These are phyloP conservation scores for Eilema griseolum DNA, from an alignment of 2,888 invertebrate genomes.

Conservation along the genomic window DNA sequence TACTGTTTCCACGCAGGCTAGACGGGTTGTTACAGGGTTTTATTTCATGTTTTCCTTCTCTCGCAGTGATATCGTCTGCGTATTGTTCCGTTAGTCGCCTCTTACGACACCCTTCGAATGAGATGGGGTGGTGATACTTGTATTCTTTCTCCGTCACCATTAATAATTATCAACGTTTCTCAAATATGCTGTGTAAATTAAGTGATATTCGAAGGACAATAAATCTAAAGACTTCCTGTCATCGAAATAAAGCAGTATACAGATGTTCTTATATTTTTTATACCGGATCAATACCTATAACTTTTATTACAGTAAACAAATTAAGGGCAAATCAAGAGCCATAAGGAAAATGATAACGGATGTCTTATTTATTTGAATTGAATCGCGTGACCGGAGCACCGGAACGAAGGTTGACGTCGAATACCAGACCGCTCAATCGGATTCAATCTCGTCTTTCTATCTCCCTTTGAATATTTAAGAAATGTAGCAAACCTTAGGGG, in stretches of 20 bases:
- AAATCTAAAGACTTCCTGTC: not conserved
- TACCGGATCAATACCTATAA: conserved; percentile 22
- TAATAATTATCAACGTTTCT: no score
- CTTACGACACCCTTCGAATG: no score
- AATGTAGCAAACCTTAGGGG: conserved; percentile 8
- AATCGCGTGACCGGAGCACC: conserved; percentile 21
- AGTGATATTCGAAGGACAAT: not conserved
- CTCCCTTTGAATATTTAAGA: conserved; percentile 18
- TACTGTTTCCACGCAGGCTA: no score
- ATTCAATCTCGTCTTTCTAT: conserved; percentile 22
- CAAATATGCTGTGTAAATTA: not conserved
- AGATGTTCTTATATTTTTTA: not conserved
- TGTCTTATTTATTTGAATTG: conserved; percentile 31
- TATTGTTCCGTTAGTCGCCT: no score
- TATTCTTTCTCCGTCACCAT: no score
- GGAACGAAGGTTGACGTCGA: conserved; percentile 17
- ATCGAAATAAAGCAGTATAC: not conserved
- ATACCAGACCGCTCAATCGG: conserved; percentile 18
- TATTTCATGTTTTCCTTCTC: no score
- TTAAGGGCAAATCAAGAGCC: conserved; percentile 20
- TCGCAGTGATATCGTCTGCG: no score
- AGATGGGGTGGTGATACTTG: no score
- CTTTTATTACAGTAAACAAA: conserved; percentile 12
- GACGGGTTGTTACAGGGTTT: no score
- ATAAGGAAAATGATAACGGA: conserved; percentile 18